A percentile compares a stretch with the other conserved stretches of the same genome.
phyloP scores from a whole-genome alignment of 2,888 invertebrate species.

The Ormyrus thymus region DNA sequence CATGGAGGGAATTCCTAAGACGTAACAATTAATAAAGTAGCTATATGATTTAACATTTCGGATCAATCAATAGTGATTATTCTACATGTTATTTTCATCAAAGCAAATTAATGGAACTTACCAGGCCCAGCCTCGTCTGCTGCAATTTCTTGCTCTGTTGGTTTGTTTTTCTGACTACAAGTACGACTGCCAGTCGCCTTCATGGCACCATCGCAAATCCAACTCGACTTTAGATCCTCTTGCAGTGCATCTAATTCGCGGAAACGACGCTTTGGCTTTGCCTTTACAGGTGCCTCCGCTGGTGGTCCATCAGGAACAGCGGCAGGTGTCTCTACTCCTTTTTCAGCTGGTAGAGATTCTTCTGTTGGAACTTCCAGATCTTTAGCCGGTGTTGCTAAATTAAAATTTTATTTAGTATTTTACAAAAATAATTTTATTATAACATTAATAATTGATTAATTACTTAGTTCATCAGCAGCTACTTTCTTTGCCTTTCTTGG shows the following conservation, averaged over 20 bases:
- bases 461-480: background rate
- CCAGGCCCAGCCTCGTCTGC: conserved; percentile 42
- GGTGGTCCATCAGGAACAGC: background rate
- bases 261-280: conserved; percentile 66
- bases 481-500: background rate
- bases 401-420: background rate
- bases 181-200: conserved; percentile 81
- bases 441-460: background rate
- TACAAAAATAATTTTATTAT: background rate
- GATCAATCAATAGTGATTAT: no score
- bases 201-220: conserved; percentile 80
- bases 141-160: background rate
- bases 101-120: no score
- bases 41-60: no score
- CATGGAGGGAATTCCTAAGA: no score
- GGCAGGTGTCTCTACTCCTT: background rate
- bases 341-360: background rate
- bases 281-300: conserved; percentile 34
- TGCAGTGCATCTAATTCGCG: conserved; percentile 81
- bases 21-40: no score
- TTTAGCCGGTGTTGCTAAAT: background rate
- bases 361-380: background rate
- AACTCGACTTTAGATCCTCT: conserved; percentile 84
- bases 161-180: conserved; percentile 79
- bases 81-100: no score